phyloP scores from a whole-genome alignment of 2,113 vertebrate species.

The Saiga tatarica region DNA sequence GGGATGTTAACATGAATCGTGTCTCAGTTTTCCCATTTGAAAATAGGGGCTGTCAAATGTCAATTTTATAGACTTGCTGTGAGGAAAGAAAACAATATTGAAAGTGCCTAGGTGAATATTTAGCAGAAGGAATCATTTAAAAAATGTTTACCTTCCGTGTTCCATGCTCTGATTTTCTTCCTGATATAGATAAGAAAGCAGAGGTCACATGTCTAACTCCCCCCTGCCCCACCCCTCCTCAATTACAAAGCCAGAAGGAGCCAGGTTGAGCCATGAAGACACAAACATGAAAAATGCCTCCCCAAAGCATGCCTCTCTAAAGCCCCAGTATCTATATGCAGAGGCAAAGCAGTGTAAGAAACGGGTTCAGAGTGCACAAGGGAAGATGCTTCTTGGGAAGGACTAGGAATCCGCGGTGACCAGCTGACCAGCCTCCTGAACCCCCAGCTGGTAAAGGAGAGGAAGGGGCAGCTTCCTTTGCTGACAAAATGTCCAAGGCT shows the following conservation, averaged over 20 bases:
- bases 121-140: background rate
- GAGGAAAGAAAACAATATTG: background rate
- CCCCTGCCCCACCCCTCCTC: background rate
- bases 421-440: background rate
- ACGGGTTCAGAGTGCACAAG: background rate
- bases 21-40: conserved; percentile 41
- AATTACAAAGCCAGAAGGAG: background rate
- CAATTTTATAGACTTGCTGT: background rate
- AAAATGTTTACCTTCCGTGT: background rate
- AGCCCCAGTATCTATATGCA: background rate
- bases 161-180: background rate
- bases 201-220: background rate
- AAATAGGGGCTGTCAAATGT: background rate
- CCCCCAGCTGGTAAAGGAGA: background rate
- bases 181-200: background rate
- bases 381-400: background rate
- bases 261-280: background rate
- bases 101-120: background rate
- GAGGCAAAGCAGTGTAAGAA: background rate
- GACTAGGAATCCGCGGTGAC: background rate
- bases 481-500: background rate
- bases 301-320: background rate
- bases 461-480: background rate
- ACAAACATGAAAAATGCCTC: background rate
- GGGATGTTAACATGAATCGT: background rate